Conservation (phyloP, 2,797 vertebrate genomes). For the Megaceryle alcyon region DNA sequence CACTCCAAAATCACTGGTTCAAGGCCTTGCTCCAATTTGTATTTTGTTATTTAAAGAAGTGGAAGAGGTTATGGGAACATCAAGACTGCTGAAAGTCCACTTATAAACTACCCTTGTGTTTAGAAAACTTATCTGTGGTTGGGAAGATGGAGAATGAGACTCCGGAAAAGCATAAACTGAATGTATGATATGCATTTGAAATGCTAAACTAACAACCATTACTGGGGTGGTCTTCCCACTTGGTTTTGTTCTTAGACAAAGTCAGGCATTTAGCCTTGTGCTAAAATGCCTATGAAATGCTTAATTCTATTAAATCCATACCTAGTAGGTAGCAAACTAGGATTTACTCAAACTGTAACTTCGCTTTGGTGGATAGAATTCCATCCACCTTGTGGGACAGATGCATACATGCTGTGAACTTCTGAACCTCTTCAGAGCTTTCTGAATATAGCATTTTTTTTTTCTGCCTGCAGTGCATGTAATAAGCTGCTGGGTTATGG, state of each 20-base stretch:
- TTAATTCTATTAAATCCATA: background rate
- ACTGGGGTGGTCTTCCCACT: background rate
- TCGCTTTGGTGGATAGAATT: background rate
- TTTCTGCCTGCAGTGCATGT: background rate
- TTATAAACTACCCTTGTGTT: background rate
- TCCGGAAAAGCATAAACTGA: background rate
- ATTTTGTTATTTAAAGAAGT: background rate
- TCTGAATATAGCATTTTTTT: background rate
- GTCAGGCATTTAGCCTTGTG: background rate
- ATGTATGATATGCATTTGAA: background rate
- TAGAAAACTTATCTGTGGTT: background rate
- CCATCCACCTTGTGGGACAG: background rate
- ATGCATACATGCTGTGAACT: background rate
- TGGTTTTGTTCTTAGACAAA: background rate
- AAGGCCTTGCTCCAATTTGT: background rate
- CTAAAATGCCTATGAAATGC: background rate
- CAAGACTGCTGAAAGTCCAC: background rate
- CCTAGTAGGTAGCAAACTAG: background rate
- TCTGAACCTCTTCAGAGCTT: background rate
- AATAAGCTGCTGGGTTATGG: background rate
- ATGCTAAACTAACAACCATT: no score
- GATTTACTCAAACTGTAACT: background rate
- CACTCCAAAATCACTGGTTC: background rate
- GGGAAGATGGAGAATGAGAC: background rate
- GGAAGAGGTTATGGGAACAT: background rate